A percentile compares a stretch with the other conserved stretches of the same genome.
These are phyloP conservation scores for Scaptomyza pallida DNA, from an alignment of 1,140 invertebrate genomes.

Conservation along the genomic window DNA sequence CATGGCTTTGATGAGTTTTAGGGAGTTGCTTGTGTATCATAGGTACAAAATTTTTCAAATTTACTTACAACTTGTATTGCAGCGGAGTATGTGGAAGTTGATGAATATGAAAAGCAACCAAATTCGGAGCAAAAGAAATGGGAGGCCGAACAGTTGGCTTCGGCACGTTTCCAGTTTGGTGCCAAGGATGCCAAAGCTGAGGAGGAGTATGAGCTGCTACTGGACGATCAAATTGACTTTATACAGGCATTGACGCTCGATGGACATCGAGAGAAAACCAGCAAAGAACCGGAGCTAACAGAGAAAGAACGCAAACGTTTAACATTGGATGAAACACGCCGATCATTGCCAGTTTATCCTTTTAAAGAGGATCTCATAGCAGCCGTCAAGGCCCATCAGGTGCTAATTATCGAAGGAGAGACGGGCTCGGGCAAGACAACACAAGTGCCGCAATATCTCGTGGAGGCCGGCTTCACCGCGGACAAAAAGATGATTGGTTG, in stretches of 20 bases:
- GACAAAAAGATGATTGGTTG: slow-evolving; percentile 95
- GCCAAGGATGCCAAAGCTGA: slow-evolving; percentile 89
- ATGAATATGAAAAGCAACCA: slow-evolving; percentile 92
- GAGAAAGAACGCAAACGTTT: slow-evolving; percentile 91
- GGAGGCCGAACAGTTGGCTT: slow-evolving; percentile 98
- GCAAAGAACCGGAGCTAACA: slow-evolving; percentile 86
- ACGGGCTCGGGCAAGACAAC: slow-evolving; percentile 99
- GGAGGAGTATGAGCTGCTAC: slow-evolving; percentile 95
- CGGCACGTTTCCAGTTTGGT: slow-evolving; percentile 96
- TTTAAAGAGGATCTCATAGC: slow-evolving; percentile 95
- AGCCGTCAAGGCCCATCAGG: slow-evolving; percentile 95
- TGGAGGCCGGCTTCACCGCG: slow-evolving; percentile 94
- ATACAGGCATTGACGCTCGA: slow-evolving; percentile 96
- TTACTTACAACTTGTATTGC: not conserved
- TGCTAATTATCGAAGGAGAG: slow-evolving; percentile 98
- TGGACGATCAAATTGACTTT: slow-evolving; percentile 99
- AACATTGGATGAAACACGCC: slow-evolving; percentile 96
- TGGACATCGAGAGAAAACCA: slow-evolving; percentile 88
- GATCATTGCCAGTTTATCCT: slow-evolving; percentile 96
- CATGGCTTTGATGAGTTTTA: too few species aligned
- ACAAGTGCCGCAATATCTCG: slow-evolving; percentile 98
- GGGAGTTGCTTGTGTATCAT: too few species aligned
- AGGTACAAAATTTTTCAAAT: too few species aligned
- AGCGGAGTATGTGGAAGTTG: slow-evolving; percentile 93
- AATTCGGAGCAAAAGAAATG: slow-evolving; percentile 98